Percentiles rank a stretch among this genome's conserved stretches.
Evolutionary conservation across 2,888 invertebrate genomes (phyloP).

Genomic region (Acrobasis suavella): DNA sequence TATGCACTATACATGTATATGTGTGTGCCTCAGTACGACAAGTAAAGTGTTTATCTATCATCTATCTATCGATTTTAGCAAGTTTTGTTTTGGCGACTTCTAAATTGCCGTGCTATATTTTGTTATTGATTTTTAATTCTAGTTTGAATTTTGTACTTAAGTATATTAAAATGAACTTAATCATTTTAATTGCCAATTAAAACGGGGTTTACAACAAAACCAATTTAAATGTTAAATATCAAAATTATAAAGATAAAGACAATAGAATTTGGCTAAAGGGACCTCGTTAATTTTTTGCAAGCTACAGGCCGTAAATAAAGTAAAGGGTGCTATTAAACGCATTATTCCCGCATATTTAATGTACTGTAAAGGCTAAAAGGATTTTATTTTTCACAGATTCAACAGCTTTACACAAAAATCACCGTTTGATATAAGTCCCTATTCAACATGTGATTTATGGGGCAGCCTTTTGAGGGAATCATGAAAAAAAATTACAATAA

Average conservation of each 20-base stretch:
- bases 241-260: slow-evolving; percentile 60
- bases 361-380: slow-evolving; percentile 77
- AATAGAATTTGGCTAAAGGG: slow-evolving; percentile 63
- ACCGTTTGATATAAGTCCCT: slow-evolving; percentile 62
- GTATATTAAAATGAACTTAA: neutral
- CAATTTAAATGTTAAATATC: slow-evolving; percentile 23
- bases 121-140: too few species aligned
- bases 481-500: neutral
- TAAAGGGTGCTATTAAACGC: slow-evolving; percentile 81
- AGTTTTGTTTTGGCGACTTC: too few species aligned
- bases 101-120: too few species aligned
- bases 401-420: slow-evolving; percentile 73
- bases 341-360: slow-evolving; percentile 80
- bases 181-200: slow-evolving; percentile 11
- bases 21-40: too few species aligned
- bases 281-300: slow-evolving; percentile 72
- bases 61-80: too few species aligned
- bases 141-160: neutral
- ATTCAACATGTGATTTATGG: slow-evolving; percentile 65
- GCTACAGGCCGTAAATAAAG: slow-evolving; percentile 72
- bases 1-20: too few species aligned
- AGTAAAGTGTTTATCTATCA: too few species aligned
- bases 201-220: slow-evolving; percentile 6
- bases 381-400: slow-evolving; percentile 69
- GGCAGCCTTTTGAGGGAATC: slow-evolving; percentile 29